Evolutionary conservation across 2,888 invertebrate genomes (phyloP).

Genomic region (Xestia rhomboidea): DNA sequence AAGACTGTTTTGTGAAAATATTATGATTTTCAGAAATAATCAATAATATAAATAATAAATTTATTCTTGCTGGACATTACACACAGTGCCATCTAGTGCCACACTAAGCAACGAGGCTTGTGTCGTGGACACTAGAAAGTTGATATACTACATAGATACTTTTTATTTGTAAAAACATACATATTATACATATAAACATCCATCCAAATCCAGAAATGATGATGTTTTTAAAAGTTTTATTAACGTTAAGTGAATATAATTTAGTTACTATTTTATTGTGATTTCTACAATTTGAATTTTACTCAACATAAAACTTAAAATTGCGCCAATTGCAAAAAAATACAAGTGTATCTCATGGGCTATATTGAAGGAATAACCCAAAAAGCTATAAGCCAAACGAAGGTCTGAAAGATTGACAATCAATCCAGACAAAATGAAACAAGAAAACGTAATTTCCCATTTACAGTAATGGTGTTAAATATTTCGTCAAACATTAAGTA

Average conservation of each 20-base stretch:
- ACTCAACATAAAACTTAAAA: neutral
- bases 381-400: neutral
- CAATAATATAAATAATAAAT: too few relatives aligned
- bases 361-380: neutral
- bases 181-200: too few relatives aligned
- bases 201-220: too few relatives aligned
- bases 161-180: too few relatives aligned
- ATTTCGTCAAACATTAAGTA: conserved; percentile 40
- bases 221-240: neutral
- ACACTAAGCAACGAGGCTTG: too few relatives aligned
- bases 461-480: conserved; percentile 22
- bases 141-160: too few relatives aligned
- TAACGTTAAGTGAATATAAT: neutral
- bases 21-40: neutral
- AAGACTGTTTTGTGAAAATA: neutral
- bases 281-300: neutral
- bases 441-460: conserved; percentile 14
- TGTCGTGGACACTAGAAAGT: too few relatives aligned
- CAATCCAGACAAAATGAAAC: neutral
- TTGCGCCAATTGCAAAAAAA: neutral
- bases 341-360: neutral
- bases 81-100: too few relatives aligned
- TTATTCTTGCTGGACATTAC: too few relatives aligned
- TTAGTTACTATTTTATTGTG: neutral
- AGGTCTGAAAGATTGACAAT: neutral